These are phyloP conservation scores for Candidula unifasciata DNA, from an alignment of 2,888 invertebrate genomes.

Conservation along the genomic window DNA sequence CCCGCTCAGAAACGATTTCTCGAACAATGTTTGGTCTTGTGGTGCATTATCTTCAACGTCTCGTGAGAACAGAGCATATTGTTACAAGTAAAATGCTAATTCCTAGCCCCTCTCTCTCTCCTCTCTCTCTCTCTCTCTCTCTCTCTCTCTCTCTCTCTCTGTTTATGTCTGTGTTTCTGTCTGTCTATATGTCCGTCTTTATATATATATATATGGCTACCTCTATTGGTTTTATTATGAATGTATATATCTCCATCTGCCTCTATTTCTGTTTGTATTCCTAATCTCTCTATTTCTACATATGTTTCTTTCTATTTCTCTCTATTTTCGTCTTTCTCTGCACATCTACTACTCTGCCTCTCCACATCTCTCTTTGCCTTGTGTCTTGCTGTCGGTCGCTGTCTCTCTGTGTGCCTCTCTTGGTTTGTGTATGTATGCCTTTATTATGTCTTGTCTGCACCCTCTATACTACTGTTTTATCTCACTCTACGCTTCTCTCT, in stretches of 20 bases:
- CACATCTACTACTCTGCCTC: conserved; percentile 14
- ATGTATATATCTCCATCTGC: neutral
- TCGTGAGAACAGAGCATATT: neutral
- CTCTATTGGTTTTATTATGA: neutral
- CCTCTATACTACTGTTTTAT: neutral
- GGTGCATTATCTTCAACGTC: no score
- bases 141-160: neutral
- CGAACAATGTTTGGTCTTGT: no score
- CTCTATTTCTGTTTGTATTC: neutral
- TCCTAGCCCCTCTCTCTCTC: neutral
- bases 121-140: conserved; percentile 19
- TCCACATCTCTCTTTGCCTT: neutral
- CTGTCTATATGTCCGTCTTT: conserved; percentile 17
- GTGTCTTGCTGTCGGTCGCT: neutral
- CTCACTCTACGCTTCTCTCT: neutral
- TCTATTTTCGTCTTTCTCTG: neutral
- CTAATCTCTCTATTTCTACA: conserved; percentile 27
- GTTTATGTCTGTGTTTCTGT: neutral
- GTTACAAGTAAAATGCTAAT: neutral
- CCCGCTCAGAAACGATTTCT: no score
- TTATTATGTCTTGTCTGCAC: neutral
- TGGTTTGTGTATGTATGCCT: neutral
- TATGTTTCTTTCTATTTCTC: neutral
- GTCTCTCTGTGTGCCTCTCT: neutral
- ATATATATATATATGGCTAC: neutral